Base-by-base conservation (phyloP, 1,140 invertebrate genomes). In the Lepidotrigona ventralis region DNA sequence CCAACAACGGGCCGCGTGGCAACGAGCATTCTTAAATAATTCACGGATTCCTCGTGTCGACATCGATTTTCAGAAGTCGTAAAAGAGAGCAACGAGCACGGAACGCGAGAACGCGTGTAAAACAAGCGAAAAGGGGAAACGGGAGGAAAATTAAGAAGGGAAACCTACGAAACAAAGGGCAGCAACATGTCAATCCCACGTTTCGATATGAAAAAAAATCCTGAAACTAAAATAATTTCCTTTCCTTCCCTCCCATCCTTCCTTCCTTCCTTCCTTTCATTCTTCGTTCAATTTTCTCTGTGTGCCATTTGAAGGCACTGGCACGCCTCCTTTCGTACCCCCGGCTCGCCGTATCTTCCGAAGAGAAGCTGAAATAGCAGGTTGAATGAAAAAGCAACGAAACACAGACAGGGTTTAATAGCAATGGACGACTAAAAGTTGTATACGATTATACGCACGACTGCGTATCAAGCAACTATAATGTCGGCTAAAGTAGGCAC, bases 1-100 rank as follows among this genome's bases (percentile, higher is more conserved):
- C 88, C 89, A 89, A 91, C 85, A 88, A 88, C 87, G 81, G 85
- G 84, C 77, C 83, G 83, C 71, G 77, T 58, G 81, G 79, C 89
- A 91, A 90, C 88, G 86, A 90, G 87, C 81, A 79, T 73, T 82
- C 77, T 73, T 91, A 70, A 91, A 91, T 91, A 86, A 87, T 91
- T 90, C 86, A 90, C 60, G 79, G 58, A 86, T 83, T 85, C 80
- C 73, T 87, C 81, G 88, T 89, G 87, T 88, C 87, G 85, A 89
- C 87, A 89, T 89, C 85, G 88, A 89, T 89, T 88, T 86, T 76
- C 78, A 79, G 79, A 85, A 88, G 83, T 83, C 79, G 83, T 83
- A 83, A 83, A 83, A 79, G 82, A 79, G 82, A 83, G 76, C 68
- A 83, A 83, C 82, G 82, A 73, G 76, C 82, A 39, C 68, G 68